A percentile compares a stretch with the other conserved stretches of the same genome.
Evolutionary conservation across 2,888 invertebrate genomes (phyloP).

Genomic region (Aporophyla lueneburgensis): DNA sequence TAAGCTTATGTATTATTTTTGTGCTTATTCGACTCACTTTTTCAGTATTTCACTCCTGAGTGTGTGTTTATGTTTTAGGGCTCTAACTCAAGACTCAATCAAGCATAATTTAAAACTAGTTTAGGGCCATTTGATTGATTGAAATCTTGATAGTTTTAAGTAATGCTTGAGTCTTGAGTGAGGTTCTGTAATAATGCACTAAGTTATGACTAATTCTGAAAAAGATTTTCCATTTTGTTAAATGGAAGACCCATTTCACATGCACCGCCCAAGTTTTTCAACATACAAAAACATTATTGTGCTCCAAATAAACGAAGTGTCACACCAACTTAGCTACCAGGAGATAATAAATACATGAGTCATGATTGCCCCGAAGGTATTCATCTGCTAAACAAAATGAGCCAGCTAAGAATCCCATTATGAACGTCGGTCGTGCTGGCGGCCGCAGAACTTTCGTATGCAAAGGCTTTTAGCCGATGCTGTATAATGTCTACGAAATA

Average conservation of each 20-base stretch:
- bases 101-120: too few species aligned
- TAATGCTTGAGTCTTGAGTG: too few species aligned
- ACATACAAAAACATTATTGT: slow-evolving; percentile 9
- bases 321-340: slow-evolving; percentile 59
- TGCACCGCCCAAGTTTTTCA: neutral
- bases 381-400: slow-evolving; percentile 66
- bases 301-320: slow-evolving; percentile 40
- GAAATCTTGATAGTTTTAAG: too few species aligned
- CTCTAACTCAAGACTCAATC: too few species aligned
- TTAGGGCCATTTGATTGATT: too few species aligned
- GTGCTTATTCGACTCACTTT: neutral
- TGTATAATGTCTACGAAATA: slow-evolving; percentile 75
- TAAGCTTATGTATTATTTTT: neutral
- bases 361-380: slow-evolving; percentile 65
- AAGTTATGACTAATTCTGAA: neutral
- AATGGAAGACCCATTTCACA: neutral
- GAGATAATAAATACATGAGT: slow-evolving; percentile 64
- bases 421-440: slow-evolving; percentile 54
- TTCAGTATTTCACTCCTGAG: neutral
- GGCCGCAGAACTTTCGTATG: slow-evolving; percentile 74
- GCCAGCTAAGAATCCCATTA: slow-evolving; percentile 69
- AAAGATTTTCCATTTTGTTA: neutral
- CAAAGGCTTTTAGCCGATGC: slow-evolving; percentile 78
- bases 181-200: too few species aligned
- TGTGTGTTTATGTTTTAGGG: neutral